These are phyloP conservation scores for Sterrhoptilus dennistouni DNA, from an alignment of 2,113 vertebrate genomes.

Conservation along the genomic window DNA sequence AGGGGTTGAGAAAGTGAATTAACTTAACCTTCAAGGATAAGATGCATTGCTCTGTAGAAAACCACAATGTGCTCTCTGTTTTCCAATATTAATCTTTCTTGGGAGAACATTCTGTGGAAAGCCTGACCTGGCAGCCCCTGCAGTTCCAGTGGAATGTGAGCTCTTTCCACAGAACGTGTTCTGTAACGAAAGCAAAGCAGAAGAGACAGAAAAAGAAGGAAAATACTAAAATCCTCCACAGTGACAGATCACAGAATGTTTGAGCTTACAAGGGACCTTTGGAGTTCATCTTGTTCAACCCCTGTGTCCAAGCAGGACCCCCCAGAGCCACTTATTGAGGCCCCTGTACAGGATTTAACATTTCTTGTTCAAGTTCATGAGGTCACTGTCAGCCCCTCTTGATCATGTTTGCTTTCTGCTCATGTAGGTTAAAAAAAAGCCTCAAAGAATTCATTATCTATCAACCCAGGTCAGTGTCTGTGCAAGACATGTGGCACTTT, in stretches of 20 bases:
- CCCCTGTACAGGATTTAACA: not conserved
- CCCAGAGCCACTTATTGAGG: not conserved
- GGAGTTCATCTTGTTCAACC: not conserved
- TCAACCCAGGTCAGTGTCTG: not conserved
- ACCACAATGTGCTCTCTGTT: not conserved
- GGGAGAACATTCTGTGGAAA: not conserved
- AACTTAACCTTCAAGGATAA: not conserved
- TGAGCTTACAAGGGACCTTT: not conserved
- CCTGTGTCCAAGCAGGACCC: not conserved
- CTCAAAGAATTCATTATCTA: not conserved
- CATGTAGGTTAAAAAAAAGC: fast-evolving
- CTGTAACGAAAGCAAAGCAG: not conserved
- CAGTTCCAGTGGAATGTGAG: not conserved
- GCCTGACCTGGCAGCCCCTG: not conserved
- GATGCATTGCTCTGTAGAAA: not conserved
- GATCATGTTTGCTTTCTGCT: not conserved
- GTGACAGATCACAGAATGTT: not conserved
- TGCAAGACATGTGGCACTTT: not conserved
- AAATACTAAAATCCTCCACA: not conserved
- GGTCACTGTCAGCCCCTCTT: not conserved
- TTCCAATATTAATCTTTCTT: not conserved
- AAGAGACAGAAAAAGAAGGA: not conserved
- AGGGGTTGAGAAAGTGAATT: not conserved
- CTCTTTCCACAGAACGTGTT: not conserved
- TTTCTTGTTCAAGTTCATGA: not conserved